Percentiles rank a stretch among this genome's conserved stretches.
phyloP scores from a whole-genome alignment of 2,888 invertebrate species.

The Labia minor region DNA sequence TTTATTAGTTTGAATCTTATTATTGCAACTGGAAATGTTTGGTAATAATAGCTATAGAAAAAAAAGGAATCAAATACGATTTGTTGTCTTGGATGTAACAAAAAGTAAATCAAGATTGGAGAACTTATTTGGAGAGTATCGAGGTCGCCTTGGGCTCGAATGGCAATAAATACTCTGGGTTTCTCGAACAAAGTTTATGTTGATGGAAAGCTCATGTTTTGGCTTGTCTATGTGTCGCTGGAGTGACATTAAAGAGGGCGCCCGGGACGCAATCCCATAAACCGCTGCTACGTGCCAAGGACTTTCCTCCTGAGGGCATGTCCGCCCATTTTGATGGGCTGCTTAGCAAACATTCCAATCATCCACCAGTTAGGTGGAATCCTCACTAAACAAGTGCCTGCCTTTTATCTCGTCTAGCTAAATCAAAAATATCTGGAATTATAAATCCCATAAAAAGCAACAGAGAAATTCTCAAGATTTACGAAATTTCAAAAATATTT shows the following conservation, averaged over 20 bases:
- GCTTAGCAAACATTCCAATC: background rate
- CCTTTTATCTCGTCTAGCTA: too few relatives aligned
- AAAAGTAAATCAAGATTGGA: background rate
- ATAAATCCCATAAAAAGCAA: too few relatives aligned
- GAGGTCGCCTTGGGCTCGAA: conserved; percentile 2
- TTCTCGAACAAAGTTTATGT: conserved; percentile 5
- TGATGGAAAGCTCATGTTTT: conserved; percentile 13
- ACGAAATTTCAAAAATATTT: too few relatives aligned
- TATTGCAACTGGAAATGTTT: background rate
- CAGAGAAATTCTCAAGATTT: too few relatives aligned
- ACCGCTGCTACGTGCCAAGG: conserved; percentile 8
- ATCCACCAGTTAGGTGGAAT: background rate
- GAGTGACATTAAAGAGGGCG: conserved; percentile 6
- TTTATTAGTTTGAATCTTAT: background rate
- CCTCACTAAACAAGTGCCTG: too few relatives aligned
- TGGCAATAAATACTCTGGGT: background rate
- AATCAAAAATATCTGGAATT: too few relatives aligned
- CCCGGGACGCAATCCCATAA: background rate
- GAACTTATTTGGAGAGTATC: conserved; percentile 5
- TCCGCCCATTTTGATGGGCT: background rate
- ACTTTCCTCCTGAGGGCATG: background rate
- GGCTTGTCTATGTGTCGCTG: conserved; percentile 13
- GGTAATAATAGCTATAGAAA: background rate
- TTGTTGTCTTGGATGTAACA: background rate
- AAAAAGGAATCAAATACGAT: background rate